Conservation (phyloP, 2,888 invertebrate genomes). For the Catocala fraxini region DNA sequence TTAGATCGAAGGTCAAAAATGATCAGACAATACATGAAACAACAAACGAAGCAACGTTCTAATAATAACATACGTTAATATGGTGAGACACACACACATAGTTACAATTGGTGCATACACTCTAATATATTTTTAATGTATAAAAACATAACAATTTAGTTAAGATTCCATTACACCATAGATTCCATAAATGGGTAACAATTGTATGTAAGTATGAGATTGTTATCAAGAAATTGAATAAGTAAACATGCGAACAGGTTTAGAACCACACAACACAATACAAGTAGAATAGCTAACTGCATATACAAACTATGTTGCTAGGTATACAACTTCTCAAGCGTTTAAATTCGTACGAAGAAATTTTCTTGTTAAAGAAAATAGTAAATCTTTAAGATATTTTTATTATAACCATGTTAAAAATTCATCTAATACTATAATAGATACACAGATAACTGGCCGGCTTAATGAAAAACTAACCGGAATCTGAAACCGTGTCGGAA, state of each 20-base stretch:
- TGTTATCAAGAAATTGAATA: not conserved
- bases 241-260: constrained; percentile 35
- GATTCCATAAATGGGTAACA: not conserved
- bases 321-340: constrained; percentile 15
- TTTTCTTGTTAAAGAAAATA: too few species aligned
- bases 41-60: constrained; percentile 29
- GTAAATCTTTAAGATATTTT: too few species aligned
- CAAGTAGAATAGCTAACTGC: constrained; percentile 1
- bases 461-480: too few species aligned
- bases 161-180: constrained; percentile 5
- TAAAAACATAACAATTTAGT: not conserved
- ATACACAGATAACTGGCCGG: too few species aligned
- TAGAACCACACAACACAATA: constrained; percentile 7
- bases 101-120: not conserved
- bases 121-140: not conserved
- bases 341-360: not conserved
- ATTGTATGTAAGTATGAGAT: constrained; percentile 1
- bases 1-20: constrained; percentile 29
- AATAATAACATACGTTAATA: constrained; percentile 15
- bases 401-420: too few species aligned
- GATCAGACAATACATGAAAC: constrained; percentile 8
- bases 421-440: too few species aligned
- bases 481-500: too few species aligned
- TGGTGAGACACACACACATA: constrained; percentile 7
- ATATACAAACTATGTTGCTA: constrained; percentile 10